Base-by-base conservation (phyloP, 2,797 vertebrate genomes). In the Enteromius argenteus region DNA sequence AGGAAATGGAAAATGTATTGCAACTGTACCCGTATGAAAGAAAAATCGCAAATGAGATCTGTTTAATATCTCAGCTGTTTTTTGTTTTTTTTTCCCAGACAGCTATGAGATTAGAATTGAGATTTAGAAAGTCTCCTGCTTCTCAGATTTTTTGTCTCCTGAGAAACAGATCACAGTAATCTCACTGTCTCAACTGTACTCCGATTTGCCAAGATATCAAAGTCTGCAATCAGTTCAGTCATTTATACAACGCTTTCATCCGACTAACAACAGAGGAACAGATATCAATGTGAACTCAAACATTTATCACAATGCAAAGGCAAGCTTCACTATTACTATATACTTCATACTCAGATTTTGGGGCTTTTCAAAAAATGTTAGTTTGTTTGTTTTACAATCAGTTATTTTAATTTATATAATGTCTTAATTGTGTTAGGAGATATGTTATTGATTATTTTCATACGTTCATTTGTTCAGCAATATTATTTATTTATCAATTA, bases 1-100 rank as follows among this genome's bases (percentile, higher is more conserved):
- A 56, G 72, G 32, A 67, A 39, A 62, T 21, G 81, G 37, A 67
- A 75, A 58, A 71, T 35, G 69, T 72, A 46, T 72, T 37, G 58
- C 19, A 60, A 10, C 27, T 62, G 19, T 10, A 73, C 21, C 23
- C 1, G 1, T 30, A 15, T 1, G 4, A 78, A 78, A 78, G 56
- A 60, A 62, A 78, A 78, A 78, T 66, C 42, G 13, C 60, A 49
- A 51, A 79, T 35, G 42, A 79, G 60, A 49, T 37, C 35, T 44
- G 35, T 15, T 42, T 64, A 42, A 46, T 42, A 42, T 64, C 58
- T 64, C 51, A 32, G 53, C 32, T 32, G 32, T 51, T 49, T 64
- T 44, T 27, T 42, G 19, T 8, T 9, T 53, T n/a, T 56, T 56
- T 30, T 6, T 2, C 3, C 1, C 4, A 67, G 44, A 67, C 77